Evolutionary conservation across 1,140 invertebrate species (phyloP), one percentile per base, ranked within the genome.

Genomic region (Elymnias hypermnestra): DNA sequence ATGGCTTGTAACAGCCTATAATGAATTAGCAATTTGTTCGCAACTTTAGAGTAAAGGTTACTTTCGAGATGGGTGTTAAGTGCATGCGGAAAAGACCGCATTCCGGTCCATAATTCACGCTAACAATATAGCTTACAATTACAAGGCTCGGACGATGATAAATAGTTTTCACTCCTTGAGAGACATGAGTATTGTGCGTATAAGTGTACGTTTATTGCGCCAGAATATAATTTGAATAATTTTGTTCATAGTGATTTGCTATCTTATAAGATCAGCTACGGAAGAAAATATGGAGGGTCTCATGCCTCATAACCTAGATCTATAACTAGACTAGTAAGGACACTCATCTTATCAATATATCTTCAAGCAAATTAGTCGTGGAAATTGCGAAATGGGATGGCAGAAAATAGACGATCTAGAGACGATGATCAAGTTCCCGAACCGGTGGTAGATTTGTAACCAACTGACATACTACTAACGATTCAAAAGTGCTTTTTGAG

Each of bases 41-140:
- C 54, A 35, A 48, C 53, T 60, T 61, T 55, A 52, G 54, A 48
- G 52, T 58, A 56, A 63, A 67, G 50, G 51, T 53, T 47, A 57
- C 37, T 44, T 39, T 53, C 33, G 48, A 41, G 45, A 55, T 57
- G 55, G 53, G 54, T 58, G 57, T 60, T 54, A 54, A 51, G 41
- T 43, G 40, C 19, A 65, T 66, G 64, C 71, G 76, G 75, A 82
- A 74, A 72, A 73, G 51, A 47, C 55, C 46, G 56, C 57, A 75
- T 71, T 69, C 53, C 44, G 53, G 46, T 56, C 68, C 65, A 82
- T 84, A 82, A 75, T 62, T 82, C 75, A 79, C 52, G 53, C 64
- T 64, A 74, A 81, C 77, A 82, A 79, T 82, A 76, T 75, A 59
- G 64, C 63, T 58, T 56, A 79, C 76, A 82, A 83, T 81, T 83